Base-by-base conservation (phyloP, 1,140 invertebrate genomes). In the Hestina assimilis region DNA sequence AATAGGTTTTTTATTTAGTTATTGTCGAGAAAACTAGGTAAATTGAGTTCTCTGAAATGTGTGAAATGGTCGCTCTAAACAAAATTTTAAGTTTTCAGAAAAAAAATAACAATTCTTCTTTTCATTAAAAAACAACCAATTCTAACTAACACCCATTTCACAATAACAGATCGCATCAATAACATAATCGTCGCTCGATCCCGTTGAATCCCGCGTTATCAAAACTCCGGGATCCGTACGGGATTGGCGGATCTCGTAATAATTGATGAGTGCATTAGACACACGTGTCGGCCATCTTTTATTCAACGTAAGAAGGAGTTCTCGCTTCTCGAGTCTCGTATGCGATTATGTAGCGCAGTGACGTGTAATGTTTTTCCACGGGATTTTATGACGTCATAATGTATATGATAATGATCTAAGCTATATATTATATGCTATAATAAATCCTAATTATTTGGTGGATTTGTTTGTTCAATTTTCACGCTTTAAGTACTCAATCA, bases 201-300 rank as follows among this genome's bases (percentile, higher is more conserved):
- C 4, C 33, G 33, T 5, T 45, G 33, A 42, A 52, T 47, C 58
- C 42, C 42, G 42, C 11, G 33, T 60, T 60, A 63, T 64, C 53
- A 63, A 60, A 68, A 60, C 54, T 66, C 63, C 48, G 35, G 56
- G 61, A 46, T 47, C 41, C 42, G 42, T 31, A 38, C 35, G 56
- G 53, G 43, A 56, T 56, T 56, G 43, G 15, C 19, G 38, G 61
- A 45, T 52, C 60, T 55, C 33, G 59, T 72, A 84, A 84, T 84
- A 84, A 84, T 82, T 75, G 74, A 84, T 84, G 81, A 79, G 64
- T 82, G 77, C 81, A 84, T 82, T 82, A 84, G 75, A 75, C 66
- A 79, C 77, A 80, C 74, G 70, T 76, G 79, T 69, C 62, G 43
- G 64, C 51, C 70, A 82, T 80, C 66, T 81, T 76, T 83, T 81